These are phyloP conservation scores for Crotalus tigris DNA, from an alignment of 2,113 vertebrate species.

Conservation along the genomic window DNA sequence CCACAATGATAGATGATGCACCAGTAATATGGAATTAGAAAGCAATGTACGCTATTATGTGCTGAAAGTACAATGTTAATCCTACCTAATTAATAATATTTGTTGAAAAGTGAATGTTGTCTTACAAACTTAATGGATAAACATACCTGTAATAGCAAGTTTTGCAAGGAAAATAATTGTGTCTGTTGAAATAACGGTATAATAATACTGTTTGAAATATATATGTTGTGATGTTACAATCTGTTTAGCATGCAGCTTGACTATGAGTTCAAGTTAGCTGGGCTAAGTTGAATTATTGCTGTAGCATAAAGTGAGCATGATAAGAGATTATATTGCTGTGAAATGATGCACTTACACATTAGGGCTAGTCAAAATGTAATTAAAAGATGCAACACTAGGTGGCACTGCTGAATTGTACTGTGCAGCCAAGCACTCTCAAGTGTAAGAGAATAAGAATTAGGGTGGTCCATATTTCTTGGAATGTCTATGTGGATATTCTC, in stretches of 20 bases:
- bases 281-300: neutral
- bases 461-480: neutral
- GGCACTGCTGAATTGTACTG: slow-evolving; percentile 14
- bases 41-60: neutral
- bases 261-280: neutral
- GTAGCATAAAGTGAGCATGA: neutral
- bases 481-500: neutral
- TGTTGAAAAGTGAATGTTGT: neutral
- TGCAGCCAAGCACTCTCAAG: neutral
- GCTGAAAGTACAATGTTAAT: neutral
- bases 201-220: neutral
- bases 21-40: neutral
- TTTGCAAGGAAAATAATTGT: neutral
- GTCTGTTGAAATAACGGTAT: neutral
- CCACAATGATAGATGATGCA: neutral
- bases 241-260: neutral
- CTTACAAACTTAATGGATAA: neutral
- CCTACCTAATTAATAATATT: neutral
- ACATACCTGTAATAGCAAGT: neutral
- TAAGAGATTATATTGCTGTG: neutral
- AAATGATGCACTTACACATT: neutral
- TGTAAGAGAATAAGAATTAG: neutral
- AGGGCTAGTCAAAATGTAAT: neutral
- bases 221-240: neutral
- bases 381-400: neutral